These are phyloP conservation scores for Cyphomyrmex costatus DNA, from an alignment of 1,140 invertebrate genomes.

Conservation along the genomic window DNA sequence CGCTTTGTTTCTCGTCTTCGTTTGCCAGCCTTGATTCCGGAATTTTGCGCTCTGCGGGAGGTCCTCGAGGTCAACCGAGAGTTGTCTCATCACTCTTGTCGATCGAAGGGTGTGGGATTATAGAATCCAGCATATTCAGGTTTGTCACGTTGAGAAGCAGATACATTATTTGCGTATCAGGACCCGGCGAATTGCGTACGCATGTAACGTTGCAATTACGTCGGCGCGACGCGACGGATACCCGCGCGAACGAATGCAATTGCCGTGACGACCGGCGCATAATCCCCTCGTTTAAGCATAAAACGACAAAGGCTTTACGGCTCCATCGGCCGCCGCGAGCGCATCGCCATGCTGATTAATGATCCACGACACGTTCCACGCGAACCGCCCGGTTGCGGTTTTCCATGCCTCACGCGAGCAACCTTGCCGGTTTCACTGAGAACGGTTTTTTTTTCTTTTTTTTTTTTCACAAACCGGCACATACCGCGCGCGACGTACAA, in stretches of 20 bases:
- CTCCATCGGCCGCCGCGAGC: slow-evolving; percentile 47
- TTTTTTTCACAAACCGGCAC: slow-evolving; percentile 53
- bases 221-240: not conserved
- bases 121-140: not conserved
- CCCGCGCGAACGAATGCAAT: not conserved
- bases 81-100: not conserved
- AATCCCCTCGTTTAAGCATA: slow-evolving; percentile 56
- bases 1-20: not conserved
- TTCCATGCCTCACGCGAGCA: slow-evolving; percentile 54
- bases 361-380: slow-evolving; percentile 74
- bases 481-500: not conserved
- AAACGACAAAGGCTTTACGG: slow-evolving; percentile 62
- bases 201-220: slow-evolving; percentile 60
- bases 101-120: not conserved
- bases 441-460: too few species aligned
- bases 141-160: not conserved
- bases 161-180: not conserved
- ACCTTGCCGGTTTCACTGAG: slow-evolving; percentile 65
- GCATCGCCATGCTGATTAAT: slow-evolving; percentile 65
- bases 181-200: not conserved
- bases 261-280: not conserved
- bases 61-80: not conserved
- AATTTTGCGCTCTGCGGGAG: not conserved
- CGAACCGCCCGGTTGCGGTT: slow-evolving; percentile 51
- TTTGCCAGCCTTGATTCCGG: slow-evolving; percentile 4